These are phyloP conservation scores for Aythya baeri DNA, from an alignment of 2,113 vertebrate genomes.

Conservation along the genomic window DNA sequence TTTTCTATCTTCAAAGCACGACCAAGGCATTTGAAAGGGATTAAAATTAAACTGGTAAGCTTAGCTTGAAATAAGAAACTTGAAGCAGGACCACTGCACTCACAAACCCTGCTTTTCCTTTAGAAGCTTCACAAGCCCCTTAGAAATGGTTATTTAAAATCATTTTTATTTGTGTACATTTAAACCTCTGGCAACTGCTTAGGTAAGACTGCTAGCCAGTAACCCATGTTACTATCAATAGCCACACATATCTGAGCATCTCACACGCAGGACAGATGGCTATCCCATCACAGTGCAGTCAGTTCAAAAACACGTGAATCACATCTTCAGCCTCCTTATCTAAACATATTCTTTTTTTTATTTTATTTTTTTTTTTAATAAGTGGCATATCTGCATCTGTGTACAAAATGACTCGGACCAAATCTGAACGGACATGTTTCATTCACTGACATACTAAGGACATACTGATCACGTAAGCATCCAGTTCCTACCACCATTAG, in stretches of 20 bases:
- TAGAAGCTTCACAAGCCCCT: not conserved
- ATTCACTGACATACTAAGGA: not conserved
- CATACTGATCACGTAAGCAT: not conserved
- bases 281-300: slow-evolving; percentile 40
- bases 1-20: slow-evolving; percentile 75
- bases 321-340: slow-evolving; percentile 39
- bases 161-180: slow-evolving; percentile 29
- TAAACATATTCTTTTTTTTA: slow-evolving; percentile 45
- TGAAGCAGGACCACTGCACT: not conserved
- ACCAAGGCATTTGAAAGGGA: slow-evolving; percentile 69
- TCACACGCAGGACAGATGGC: slow-evolving; percentile 69
- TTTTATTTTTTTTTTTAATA: not conserved
- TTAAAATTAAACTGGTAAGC: slow-evolving; percentile 63
- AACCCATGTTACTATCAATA: not conserved
- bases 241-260: not conserved
- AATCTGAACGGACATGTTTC: slow-evolving; percentile 53
- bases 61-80: slow-evolving; percentile 33
- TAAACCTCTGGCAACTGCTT: slow-evolving; percentile 25
- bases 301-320: slow-evolving; percentile 66
- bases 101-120: not conserved
- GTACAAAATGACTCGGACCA: slow-evolving; percentile 50
- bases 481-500: not conserved
- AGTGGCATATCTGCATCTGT: slow-evolving; percentile 70
- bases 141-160: not conserved
- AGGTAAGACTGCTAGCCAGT: slow-evolving; percentile 23